Evolutionary conservation across 2,113 vertebrate genomes (phyloP), one percentile per base, ranked within the genome.

Genomic region (Centropus bengalensis): DNA sequence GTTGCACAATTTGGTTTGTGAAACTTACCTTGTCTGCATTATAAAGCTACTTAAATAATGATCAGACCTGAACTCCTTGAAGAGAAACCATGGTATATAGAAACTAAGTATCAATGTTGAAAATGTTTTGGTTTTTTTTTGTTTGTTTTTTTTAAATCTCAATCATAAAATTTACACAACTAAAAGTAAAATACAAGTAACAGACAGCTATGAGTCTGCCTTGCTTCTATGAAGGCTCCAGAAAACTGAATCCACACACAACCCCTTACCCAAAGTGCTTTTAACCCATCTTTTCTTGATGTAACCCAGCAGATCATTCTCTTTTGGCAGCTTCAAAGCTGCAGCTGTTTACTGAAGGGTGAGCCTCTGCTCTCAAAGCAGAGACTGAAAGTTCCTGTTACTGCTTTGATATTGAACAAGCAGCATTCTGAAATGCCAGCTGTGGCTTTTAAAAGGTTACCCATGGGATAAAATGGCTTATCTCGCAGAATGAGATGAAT

Each of bases 401-500:
- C 94, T 30, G 79, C 97, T 98, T 97, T 98, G 96, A 98, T 97
- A 96, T 23, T 26, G 93, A 94, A 86, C 95, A 94, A 97, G 96
- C 66, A 94, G 86, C 91, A 95, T 96, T 95, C 94, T 93, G 71
- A 96, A 96, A 96, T 33, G 93, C 93, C 97, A 98, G 97, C 97
- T 98, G 97, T 96, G 97, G 90, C 91, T 97, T 96, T 95, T 95
- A 97, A 96, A 95, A 95, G 89, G 95, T 95, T 96, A 91, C 94
- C 73, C 93, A 60, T 82, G 95, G 95, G 96, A 95, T 96, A 96
- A 97, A 93, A 93, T 75, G 89, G 95, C 97, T 97, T 97, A 96
- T 96, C 96, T 91, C 93, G 91, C 88, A 95, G 87, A 94, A 94
- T 83, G 91, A 93, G 81, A 96, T 92, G 95, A 95, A 96, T 97